A percentile compares a stretch with the other conserved stretches of the same genome.
phyloP scores from a whole-genome alignment of 2,888 invertebrate genomes.

The Eupithecia abbreviata region DNA sequence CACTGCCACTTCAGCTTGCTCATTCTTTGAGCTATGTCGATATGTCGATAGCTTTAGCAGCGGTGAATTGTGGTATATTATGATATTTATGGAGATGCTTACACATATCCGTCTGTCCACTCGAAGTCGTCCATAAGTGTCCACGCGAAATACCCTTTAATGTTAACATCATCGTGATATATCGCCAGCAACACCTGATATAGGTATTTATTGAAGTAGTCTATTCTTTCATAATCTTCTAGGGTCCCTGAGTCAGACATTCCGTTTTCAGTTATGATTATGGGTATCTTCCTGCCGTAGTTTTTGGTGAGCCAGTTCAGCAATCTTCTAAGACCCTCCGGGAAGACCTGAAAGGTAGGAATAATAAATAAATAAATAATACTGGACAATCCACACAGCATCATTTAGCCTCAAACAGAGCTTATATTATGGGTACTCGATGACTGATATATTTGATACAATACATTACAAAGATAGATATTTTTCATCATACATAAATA shows the following conservation, averaged over 20 bases:
- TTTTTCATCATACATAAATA: no score
- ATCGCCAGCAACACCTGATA: constrained; percentile 70
- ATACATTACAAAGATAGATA: no score
- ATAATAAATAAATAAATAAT: no score
- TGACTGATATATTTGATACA: no score
- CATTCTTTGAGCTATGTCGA: no score
- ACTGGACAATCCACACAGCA: no score
- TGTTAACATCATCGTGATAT: constrained; percentile 70
- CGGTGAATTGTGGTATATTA: no score
- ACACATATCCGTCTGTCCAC: constrained; percentile 78
- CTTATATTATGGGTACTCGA: no score
- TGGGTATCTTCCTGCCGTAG: constrained; percentile 82
- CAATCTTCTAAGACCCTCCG: constrained; percentile 85
- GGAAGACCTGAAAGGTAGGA: constrained; percentile 76
- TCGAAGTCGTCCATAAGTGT: constrained; percentile 86
- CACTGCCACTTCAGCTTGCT: no score
- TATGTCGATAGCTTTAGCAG: no score
- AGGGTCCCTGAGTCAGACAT: constrained; percentile 77
- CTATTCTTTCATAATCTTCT: constrained; percentile 74
- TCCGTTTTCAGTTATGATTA: constrained; percentile 85
- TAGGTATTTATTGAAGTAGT: constrained; percentile 80
- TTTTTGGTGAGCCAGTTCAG: constrained; percentile 85
- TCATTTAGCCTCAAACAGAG: no score
- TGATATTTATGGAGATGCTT: constrained; percentile 45
- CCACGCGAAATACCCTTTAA: constrained; percentile 84